Evolutionary conservation across 2,888 invertebrate species (phyloP), one percentile per base, ranked within the genome.

Genomic region (Himalopsyche anomala): DNA sequence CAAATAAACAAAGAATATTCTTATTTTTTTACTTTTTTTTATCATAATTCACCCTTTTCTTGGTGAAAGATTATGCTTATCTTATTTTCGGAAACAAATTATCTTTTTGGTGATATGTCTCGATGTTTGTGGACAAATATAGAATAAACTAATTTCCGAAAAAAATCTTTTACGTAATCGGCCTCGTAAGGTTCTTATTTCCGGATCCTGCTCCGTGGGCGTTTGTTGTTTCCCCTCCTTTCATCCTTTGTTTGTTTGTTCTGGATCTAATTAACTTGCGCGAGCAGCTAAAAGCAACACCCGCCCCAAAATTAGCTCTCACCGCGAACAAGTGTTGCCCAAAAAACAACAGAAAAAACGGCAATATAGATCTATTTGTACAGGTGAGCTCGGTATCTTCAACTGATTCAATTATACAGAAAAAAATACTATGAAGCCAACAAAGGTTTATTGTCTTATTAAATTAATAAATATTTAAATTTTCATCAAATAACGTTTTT

Each of bases 241-340:
- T 74, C 74, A 38, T 38, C 74, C 74, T 74, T 74, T 74, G 74
- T 74, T 74, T 74, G 74, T 74, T 74, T 74, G 74, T 36, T 74
- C 74, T 74, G 74, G 74, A 74, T 74, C 74, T 74, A 74, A 74
- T 74, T 74, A 36, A 74, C 74, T 74, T 74, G 74, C 74, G 74
- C 74, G 74, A 74, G 74, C 74, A 74, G 74, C 74, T 74, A 74
- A 74, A 74, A 74, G 74, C 74, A 74, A 74, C 74, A 74, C 74
- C 74, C 74, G 19, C 38, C 51, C 38, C 74, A 74, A 36, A 74
- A 74, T 74, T 74, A 74, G 74, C 74, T 36, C 74, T 38, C 74
- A 74, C 74, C 74, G 74, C 74, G 74, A 74, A 74, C 74, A 74
- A 74, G 74, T 74, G 74, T 74, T 74, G 15, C 74, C 74, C 74